Evolutionary conservation across 2,797 vertebrate species (phyloP), one percentile per base, ranked within the genome.

Genomic region (Sorex maritimensis): DNA sequence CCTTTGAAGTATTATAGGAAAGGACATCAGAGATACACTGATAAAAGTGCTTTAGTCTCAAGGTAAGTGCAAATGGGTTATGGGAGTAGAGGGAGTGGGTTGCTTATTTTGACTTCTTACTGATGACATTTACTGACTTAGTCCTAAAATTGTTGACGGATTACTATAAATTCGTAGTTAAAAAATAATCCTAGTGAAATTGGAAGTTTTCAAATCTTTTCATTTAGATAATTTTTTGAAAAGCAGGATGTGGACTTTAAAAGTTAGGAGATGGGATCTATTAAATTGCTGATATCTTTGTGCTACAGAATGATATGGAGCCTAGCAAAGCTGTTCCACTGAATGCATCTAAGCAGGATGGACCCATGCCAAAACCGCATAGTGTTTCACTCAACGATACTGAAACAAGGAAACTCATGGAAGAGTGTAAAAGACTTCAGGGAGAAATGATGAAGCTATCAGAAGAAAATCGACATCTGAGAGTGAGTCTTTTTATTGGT

Each of bases 341-440:
- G 96, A 99, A 99, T 95, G 98, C 99, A 28, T 97, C 98, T 89
- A 99, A 99, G 97, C 97, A 96, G 87, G 99, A 99, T 68, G 98
- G 98, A 95, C 97, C 98, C 11, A 96, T 98, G 97, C 97, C 98
- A 96, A 99, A 99, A 97, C 95, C 99, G 0, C 97, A 96, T 38
- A 97, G 98, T 77, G 97, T 98, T 95, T 97, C 98, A 0, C 96
- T 98, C 94, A 99, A 99, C 13, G 99, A 99, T 26, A 95, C 98
- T 0, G 99, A 99, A 98, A 98, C 99, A 97, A 99, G 98, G 98
- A 99, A 99, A 91, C 96, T 99, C 30, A 94, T 99, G 98, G 99
- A 99, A 88, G 99, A 99, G 94, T 99, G 99, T 98, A 99, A 99
- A 98, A 98, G 99, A 98, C 98, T 99, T 98, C 99, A 99, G 96